Evolutionary conservation across 2,797 vertebrate genomes (phyloP).

Genomic region (Centroberyx gerrardi): DNA sequence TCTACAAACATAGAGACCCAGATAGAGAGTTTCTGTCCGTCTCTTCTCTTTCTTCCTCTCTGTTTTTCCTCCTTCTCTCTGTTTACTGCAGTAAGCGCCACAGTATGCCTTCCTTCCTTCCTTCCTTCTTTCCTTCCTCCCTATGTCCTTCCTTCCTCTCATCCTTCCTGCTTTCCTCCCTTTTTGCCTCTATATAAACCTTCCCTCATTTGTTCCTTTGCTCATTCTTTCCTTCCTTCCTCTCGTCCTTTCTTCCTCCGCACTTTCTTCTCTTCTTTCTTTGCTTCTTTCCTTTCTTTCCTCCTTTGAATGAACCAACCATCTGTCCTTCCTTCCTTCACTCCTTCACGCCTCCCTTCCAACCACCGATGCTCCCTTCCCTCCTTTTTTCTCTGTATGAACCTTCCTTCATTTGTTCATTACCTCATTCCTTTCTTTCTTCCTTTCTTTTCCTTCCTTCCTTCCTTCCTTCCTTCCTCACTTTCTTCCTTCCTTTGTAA

Average conservation of each 20-base stretch:
- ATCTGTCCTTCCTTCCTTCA: neutral
- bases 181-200: neutral
- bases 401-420: too few species aligned
- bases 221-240: neutral
- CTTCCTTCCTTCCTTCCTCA: neutral
- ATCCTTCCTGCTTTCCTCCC: neutral
- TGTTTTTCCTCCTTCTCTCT: neutral
- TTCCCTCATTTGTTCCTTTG: neutral
- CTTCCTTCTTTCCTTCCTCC: neutral
- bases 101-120: neutral
- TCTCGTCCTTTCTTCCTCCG: neutral
- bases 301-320: neutral
- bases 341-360: neutral
- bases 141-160: neutral
- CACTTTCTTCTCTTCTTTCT: neutral
- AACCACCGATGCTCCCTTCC: neutral
- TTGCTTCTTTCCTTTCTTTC: neutral
- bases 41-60: neutral
- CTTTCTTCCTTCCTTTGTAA: too few species aligned
- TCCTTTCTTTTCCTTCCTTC: neutral
- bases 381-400: neutral
- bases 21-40: slow-evolving; percentile 1
- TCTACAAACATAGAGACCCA: slow-evolving; percentile 38
- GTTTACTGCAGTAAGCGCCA: neutral
- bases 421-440: neutral